Percentiles rank a stretch among this genome's conserved stretches.
phyloP scores from a whole-genome alignment of 2,113 vertebrate genomes.

The Beaufortia kweichowensis region DNA sequence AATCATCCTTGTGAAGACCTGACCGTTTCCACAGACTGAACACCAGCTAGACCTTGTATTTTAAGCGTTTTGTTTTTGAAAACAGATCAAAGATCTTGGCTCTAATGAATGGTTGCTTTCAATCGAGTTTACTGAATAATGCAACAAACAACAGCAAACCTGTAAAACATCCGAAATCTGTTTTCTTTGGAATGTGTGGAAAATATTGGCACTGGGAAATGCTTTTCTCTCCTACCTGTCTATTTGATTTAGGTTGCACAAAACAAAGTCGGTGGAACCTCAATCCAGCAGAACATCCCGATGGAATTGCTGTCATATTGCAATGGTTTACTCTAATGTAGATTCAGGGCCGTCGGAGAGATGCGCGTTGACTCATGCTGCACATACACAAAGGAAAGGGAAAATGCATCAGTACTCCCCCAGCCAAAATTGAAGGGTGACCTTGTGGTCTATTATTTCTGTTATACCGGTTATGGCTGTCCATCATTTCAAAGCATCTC shows the following conservation, averaged over 20 bases:
- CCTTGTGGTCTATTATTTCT: constrained; percentile 35
- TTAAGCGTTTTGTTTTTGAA: not conserved
- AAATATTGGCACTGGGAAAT: not conserved
- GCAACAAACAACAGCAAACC: not conserved
- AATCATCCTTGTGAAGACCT: not conserved
- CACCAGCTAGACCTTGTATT: not conserved
- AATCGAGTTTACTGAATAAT: not conserved
- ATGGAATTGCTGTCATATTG: constrained; percentile 24
- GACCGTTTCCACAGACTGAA: no score
- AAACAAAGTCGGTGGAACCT: constrained; percentile 23
- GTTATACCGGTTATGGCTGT: constrained; percentile 29
- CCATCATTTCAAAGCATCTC: constrained; percentile 34
- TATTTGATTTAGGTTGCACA: constrained; percentile 36
- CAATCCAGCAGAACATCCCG: constrained; percentile 17
- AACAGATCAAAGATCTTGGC: not conserved
- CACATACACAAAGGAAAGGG: constrained; percentile 19
- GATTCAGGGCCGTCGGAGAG: constrained; percentile 21
- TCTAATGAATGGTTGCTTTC: not conserved
- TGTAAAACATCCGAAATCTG: not conserved
- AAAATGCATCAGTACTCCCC: not conserved
- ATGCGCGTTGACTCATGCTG: constrained; percentile 23
- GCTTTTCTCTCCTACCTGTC: constrained; percentile 33
- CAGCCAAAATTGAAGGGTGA: constrained; percentile 31
- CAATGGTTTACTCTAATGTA: constrained; percentile 30
- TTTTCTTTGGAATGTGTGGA: constrained; percentile 2